Base-by-base conservation (phyloP, 1,140 invertebrate genomes). In the Berghia stephanieae region DNA sequence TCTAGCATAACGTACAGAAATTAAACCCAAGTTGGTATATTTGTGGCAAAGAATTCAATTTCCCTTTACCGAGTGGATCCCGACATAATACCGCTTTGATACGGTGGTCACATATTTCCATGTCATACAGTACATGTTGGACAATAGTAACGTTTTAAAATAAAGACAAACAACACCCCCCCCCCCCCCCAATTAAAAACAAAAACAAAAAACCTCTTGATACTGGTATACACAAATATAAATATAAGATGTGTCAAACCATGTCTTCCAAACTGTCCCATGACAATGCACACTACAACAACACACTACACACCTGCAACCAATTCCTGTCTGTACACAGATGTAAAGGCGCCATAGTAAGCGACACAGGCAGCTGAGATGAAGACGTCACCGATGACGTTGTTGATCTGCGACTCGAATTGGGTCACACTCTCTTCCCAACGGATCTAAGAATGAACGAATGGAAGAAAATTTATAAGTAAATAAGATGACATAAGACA, bases 391-490 rank as follows among this genome's bases (percentile, higher is more conserved):
- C 90, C 90, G 46, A 87, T 82, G 3, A 91, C 88, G 70, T 89
- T 88, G 52, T 84, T 85, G 8, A 91, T 83, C 78, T 88, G 80
- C 60, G 80, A 79, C 34, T 89, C 83, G 79, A 89, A 90, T 55
- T 86, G 75, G 85, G 88, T 90, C 6, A 95, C 93, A 52, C 92
- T 92, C 73, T 94, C 91, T 77, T 94, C 92, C 95, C 95, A 97
- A 57, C 95, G 91, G 5, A 92, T 89, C 63, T 69, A 69, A n/a
- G 31, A 4, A 2, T 36, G 5, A 42, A 3, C 2, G 27, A 42
- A 69, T 5, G 31, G n/a, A 40, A 4, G 8, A 40, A 63, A 21
- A 63, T 10, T 13, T 13, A 8, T 16, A 63, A 8, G 10, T 21
- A 27, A 63, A 21, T n/a, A n/a, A n/a, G n/a, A n/a, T n/a, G n/a